Conservation (phyloP, 2,888 invertebrate species). For the Acrocyrtus sp. region DNA sequence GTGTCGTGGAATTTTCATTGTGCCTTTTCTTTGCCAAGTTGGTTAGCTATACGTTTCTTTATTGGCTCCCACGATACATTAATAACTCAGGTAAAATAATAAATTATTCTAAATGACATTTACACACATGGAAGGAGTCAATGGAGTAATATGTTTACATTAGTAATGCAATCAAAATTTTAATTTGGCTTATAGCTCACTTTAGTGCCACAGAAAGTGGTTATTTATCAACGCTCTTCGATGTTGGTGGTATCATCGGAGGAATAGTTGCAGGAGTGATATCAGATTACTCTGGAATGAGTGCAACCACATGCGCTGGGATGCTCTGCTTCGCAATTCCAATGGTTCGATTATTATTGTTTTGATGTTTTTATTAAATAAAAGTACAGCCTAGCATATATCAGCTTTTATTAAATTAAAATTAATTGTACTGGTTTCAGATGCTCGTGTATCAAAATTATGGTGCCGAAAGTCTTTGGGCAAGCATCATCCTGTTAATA, state of each 20-base stretch:
- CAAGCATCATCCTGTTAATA: conserved; percentile 77
- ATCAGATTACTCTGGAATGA: conserved; percentile 84
- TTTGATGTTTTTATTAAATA: conserved; percentile 64
- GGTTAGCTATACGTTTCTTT: conserved; percentile 96
- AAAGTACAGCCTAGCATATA: neutral
- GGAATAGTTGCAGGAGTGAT: conserved; percentile 88
- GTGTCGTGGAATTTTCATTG: conserved; percentile 91
- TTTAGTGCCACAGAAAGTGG: conserved; percentile 78
- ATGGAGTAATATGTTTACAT: too few species aligned
- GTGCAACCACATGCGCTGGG: conserved; percentile 85
- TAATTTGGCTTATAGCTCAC: conserved; percentile 71
- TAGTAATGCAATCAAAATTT: too few species aligned
- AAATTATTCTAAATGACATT: too few species aligned
- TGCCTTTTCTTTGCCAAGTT: conserved; percentile 96
- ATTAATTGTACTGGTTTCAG: conserved; percentile 69
- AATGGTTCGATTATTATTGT: too few species aligned
- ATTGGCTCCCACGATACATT: conserved; percentile 95
- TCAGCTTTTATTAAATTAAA: neutral
- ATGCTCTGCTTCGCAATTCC: conserved; percentile 87
- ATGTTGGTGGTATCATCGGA: conserved; percentile 90
- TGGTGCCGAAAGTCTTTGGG: conserved; percentile 72
- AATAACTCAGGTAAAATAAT: conserved; percentile 77
- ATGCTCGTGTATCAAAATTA: conserved; percentile 81
- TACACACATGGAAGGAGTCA: too few species aligned
- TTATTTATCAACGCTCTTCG: conserved; percentile 82